Conservation (phyloP, 2,888 invertebrate species). For the Catotricha subobsoleta region DNA sequence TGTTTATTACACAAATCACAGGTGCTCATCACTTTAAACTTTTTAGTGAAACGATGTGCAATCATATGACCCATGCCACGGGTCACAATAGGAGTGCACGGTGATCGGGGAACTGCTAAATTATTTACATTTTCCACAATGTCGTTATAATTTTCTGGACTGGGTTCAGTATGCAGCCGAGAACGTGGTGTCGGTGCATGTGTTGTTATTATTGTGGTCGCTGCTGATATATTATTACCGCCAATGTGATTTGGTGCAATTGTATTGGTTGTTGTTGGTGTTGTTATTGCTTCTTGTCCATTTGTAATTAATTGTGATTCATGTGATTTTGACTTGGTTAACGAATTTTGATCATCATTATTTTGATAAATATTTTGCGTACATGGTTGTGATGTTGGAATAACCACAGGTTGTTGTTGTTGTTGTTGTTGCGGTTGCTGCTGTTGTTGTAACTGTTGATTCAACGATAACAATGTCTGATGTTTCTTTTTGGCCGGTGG, state of each 20-base stretch:
- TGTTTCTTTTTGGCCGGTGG: conserved; percentile 65
- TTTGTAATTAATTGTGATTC: not conserved
- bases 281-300: not conserved
- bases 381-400: not conserved
- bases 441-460: conserved; percentile 19
- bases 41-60: conserved; percentile 76
- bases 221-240: not conserved
- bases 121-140: conserved; percentile 16
- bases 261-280: not conserved
- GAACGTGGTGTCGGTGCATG: conserved; percentile 16
- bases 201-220: not conserved
- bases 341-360: not conserved
- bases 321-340: not conserved
- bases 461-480: conserved; percentile 33
- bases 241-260: not conserved
- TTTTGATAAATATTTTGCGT: not conserved
- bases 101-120: conserved; percentile 38
- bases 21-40: conserved; percentile 71
- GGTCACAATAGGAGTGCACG: conserved; percentile 59
- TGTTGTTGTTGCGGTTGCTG: conserved; percentile 1
- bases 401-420: not conserved
- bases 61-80: conserved; percentile 76
- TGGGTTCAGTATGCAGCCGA: conserved; percentile 29
- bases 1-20: conserved; percentile 82
- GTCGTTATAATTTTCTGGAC: conserved; percentile 16